These are phyloP conservation scores for Pampus argenteus DNA, from an alignment of 2,797 vertebrate genomes.

Conservation along the genomic window DNA sequence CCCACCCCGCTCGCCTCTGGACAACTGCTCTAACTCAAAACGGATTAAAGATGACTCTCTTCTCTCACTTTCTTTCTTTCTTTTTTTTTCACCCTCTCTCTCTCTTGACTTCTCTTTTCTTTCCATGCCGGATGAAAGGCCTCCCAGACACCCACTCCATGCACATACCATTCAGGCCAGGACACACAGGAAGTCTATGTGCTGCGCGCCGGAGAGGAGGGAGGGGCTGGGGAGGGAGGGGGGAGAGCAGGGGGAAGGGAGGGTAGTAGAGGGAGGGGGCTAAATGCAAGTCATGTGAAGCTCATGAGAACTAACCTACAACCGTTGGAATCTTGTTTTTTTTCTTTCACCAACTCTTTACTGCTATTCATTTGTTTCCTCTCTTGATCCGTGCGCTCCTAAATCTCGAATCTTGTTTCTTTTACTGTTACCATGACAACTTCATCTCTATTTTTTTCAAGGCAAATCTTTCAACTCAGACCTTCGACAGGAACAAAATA, in stretches of 20 bases:
- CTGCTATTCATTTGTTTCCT: conserved; percentile 52
- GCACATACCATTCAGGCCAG: conserved; percentile 87
- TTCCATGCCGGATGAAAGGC: conserved; percentile 86
- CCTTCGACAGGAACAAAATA: conserved; percentile 20
- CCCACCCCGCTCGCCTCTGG: conserved; percentile 73
- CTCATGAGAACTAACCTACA: conserved; percentile 83
- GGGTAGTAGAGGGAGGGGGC: conserved; percentile 32
- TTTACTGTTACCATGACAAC: conserved; percentile 29
- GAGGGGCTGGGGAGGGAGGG: conserved; percentile 19
- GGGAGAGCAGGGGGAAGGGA: conserved; percentile 47
- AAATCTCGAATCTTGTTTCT: conserved; percentile 35
- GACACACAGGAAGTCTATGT: conserved; percentile 89
- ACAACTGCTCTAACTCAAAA: conserved; percentile 85
- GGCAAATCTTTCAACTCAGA: conserved; percentile 2
- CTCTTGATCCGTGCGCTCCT: conserved; percentile 21
- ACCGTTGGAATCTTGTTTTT: conserved; percentile 78
- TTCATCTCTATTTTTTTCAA: conserved; percentile 13
- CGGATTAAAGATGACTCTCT: conserved; percentile 85
- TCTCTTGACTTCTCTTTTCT: conserved; percentile 69
- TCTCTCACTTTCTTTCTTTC: conserved; percentile 70
- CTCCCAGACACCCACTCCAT: conserved; percentile 87
- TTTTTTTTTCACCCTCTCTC: conserved; percentile 19
- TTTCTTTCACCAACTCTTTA: conserved; percentile 46
- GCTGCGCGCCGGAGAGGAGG: conserved; percentile 62
- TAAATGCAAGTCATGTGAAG: conserved; percentile 87